Base-by-base conservation (phyloP, 2,113 vertebrate genomes). In the Otocyon megalotis region DNA sequence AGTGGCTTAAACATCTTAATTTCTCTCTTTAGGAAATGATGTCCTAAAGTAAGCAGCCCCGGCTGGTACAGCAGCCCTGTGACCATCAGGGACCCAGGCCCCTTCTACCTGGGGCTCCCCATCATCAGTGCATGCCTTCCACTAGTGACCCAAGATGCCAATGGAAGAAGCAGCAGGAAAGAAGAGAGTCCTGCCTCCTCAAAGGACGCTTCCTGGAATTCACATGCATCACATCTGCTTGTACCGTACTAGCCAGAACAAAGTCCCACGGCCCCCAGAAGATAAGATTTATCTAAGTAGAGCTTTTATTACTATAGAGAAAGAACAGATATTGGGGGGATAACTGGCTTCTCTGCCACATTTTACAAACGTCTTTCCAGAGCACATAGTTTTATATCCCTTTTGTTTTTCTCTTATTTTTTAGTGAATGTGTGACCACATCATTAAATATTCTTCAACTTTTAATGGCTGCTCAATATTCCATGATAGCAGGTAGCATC, bases 401-500 rank as follows among this genome's bases (percentile, higher is more conserved):
- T n/a, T 58, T 76, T 80, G 43, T 43, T 43, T 54, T 13, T 10
- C 60, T 88, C 69, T 88, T 77, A 32, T 54, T 50, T 60, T 90
- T 54, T n/a, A 43, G 74, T 62, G 63, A 93, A 50, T 22, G 88
- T 76, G 84, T 88, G 11, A 28, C 53, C 32, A 30, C 53, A 20
- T 63, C 43, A 67, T 37, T 88, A 80, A 76, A 92, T 58, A 37
- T 4, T 74, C 48, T 81, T 95, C 7, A 85, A 85, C 50, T 87
- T 67, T 86, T 81, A 91, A 88, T 6, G 9, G 32, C 71, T 96
- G 82, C 82, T 67, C 79, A 30, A 86, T 60, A 76, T 43, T 35
- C 63, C 50, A 22, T 72, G 15, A 20, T 17, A 28, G 9, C 14
- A 58, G 1, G 1, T 58, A 58, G 2, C 53, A 71, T 24, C 67